These are phyloP conservation scores for Bombus cullumanus DNA, from an alignment of 1,140 invertebrate species.

Conservation along the genomic window DNA sequence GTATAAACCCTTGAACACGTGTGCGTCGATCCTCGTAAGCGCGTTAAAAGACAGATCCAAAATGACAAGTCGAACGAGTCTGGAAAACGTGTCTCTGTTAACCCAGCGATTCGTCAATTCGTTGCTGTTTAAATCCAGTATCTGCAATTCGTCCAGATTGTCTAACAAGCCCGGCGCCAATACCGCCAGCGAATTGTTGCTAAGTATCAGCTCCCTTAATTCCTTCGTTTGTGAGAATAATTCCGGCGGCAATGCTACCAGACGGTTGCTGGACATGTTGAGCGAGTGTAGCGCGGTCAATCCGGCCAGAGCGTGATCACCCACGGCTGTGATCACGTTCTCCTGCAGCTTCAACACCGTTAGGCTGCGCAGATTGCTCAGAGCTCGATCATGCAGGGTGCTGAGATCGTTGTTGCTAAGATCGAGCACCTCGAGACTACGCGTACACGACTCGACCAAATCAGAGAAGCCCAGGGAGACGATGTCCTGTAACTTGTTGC, in stretches of 20 bases:
- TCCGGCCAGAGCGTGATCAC: slow-evolving; percentile 88
- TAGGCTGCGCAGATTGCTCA: slow-evolving; percentile 87
- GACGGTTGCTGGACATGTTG: slow-evolving; percentile 90
- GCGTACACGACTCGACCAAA: slow-evolving; percentile 85
- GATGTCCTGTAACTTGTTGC: slow-evolving; percentile 91
- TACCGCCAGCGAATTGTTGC: slow-evolving; percentile 91
- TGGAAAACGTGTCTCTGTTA: slow-evolving; percentile 90
- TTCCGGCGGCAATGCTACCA: slow-evolving; percentile 89
- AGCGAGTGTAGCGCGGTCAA: slow-evolving; percentile 86
- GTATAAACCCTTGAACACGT: slow-evolving; percentile 89
- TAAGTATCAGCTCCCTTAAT: slow-evolving; percentile 88
- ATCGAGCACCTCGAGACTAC: slow-evolving; percentile 87
- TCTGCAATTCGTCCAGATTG: slow-evolving; percentile 89
- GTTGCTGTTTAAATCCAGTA: slow-evolving; percentile 90
- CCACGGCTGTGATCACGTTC: slow-evolving; percentile 88
- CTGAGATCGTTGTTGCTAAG: slow-evolving; percentile 89
- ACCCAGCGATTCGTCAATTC: slow-evolving; percentile 91
- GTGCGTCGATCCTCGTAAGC: slow-evolving; percentile 87
- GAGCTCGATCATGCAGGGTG: slow-evolving; percentile 86
- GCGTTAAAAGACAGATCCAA: slow-evolving; percentile 90
- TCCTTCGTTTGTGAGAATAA: slow-evolving; percentile 87
- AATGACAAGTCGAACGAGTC: slow-evolving; percentile 88
- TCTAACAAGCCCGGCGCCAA: slow-evolving; percentile 90
- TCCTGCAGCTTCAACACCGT: slow-evolving; percentile 87
- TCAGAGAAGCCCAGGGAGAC: slow-evolving; percentile 88